Percentiles rank a stretch among this genome's conserved stretches.
phyloP scores from a whole-genome alignment of 2,888 invertebrate species.

The Podotricha telesiphe region DNA sequence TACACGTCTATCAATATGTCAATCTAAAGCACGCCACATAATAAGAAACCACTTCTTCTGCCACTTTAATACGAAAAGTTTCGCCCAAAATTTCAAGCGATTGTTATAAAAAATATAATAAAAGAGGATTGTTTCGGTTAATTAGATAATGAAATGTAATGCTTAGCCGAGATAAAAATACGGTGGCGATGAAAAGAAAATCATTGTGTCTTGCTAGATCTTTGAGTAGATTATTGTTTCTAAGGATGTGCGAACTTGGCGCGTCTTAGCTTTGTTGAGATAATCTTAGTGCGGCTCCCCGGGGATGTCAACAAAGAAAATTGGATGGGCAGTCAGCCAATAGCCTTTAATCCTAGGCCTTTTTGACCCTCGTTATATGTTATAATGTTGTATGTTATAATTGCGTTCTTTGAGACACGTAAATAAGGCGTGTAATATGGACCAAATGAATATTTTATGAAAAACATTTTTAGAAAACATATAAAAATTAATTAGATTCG shows the following conservation, averaged over 20 bases:
- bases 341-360: constrained; percentile 79
- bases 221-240: constrained; percentile 67
- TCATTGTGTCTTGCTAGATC: constrained; percentile 58
- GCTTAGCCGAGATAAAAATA: constrained; percentile 38
- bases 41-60: constrained; percentile 8
- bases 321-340: constrained; percentile 83
- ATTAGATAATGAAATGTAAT: constrained; percentile 47
- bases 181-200: constrained; percentile 44
- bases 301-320: constrained; percentile 82
- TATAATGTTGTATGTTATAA: constrained; percentile 71
- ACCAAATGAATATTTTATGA: neutral
- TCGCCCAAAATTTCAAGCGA: neutral
- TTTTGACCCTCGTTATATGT: constrained; percentile 78
- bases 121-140: constrained; percentile 60
- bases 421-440: constrained; percentile 48
- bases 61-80: neutral
- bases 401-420: constrained; percentile 62
- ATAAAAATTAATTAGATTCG: too few species aligned
- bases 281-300: constrained; percentile 75
- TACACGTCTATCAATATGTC: neutral
- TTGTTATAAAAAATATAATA: constrained; percentile 26
- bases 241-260: constrained; percentile 63
- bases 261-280: constrained; percentile 78
- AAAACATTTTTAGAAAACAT: too few species aligned
- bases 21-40: neutral